A percentile compares a stretch with the other conserved stretches of the same genome.
phyloP scores from a whole-genome alignment of 2,113 vertebrate species.

The Elanoides forficatus region DNA sequence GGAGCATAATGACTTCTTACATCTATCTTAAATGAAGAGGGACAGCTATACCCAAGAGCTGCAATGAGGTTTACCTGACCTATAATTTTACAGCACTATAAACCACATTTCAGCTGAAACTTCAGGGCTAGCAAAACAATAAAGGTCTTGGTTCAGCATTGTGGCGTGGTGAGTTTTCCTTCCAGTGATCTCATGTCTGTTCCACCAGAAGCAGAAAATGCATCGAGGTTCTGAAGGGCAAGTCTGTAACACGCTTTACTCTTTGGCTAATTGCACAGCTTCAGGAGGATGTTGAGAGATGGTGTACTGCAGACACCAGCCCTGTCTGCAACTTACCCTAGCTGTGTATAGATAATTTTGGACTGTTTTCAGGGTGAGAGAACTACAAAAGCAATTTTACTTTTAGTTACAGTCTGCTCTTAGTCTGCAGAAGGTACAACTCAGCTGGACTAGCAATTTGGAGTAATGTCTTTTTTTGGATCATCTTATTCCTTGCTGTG shows the following conservation, averaged over 20 bases:
- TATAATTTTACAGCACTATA: constrained; percentile 19
- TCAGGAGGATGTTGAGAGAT: not conserved
- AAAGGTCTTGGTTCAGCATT: not conserved
- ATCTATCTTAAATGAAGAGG: constrained; percentile 37
- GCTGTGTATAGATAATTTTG: not conserved
- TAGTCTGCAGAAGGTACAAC: not conserved
- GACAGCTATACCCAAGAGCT: constrained; percentile 21
- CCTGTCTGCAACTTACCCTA: not conserved
- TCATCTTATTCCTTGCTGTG: not conserved
- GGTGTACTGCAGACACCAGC: not conserved
- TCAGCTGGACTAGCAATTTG: not conserved
- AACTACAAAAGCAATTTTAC: not conserved
- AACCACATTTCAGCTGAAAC: constrained; percentile 5
- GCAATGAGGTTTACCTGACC: constrained; percentile 30
- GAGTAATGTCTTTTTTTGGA: not conserved
- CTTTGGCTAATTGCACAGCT: not conserved
- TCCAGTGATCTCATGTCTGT: not conserved
- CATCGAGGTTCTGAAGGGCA: not conserved
- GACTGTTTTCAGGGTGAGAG: not conserved
- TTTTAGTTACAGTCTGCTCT: not conserved
- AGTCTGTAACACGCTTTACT: not conserved
- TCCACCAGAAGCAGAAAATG: not conserved
- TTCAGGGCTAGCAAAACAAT: not conserved
- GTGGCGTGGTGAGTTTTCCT: not conserved
- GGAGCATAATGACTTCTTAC: constrained; percentile 6